Conservation (phyloP, 1,140 invertebrate genomes). For the Aphelenchoides fujianensis region DNA sequence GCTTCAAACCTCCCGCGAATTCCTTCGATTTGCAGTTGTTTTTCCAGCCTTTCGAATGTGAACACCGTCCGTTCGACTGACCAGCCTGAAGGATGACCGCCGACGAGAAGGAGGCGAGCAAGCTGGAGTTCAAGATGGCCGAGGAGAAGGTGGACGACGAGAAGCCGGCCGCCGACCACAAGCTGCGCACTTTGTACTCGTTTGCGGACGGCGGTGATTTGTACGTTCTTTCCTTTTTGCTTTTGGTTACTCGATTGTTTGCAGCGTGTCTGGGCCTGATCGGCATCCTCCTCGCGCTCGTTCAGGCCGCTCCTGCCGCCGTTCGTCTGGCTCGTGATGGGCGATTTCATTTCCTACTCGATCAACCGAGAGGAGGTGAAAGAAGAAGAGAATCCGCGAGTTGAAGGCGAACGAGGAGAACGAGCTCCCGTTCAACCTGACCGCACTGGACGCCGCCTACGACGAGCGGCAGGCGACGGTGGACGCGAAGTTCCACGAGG, state of each 20-base stretch:
- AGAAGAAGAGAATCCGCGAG: background rate
- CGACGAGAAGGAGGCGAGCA: background rate
- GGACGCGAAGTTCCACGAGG: conserved; percentile 45
- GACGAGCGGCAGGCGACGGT: conserved; percentile 33
- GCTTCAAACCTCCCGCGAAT: no score
- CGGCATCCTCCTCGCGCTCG: conserved; percentile 49
- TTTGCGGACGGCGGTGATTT: background rate
- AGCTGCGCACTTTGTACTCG: background rate
- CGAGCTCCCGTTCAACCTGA: conserved; percentile 10
- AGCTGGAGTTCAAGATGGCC: background rate
- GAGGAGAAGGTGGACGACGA: background rate
- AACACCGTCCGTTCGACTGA: no score
- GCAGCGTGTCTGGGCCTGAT: conserved; percentile 41
- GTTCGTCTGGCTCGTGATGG: conserved; percentile 61
- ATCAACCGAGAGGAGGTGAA: conserved; percentile 44
- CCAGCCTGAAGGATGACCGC: background rate
- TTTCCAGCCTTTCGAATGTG: no score
- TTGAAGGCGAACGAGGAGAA: conserved; percentile 49
- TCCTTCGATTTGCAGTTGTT: no score
- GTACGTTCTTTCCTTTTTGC: conserved; percentile 9
- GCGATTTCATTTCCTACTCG: conserved; percentile 53
- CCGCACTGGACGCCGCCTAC: conserved; percentile 21
- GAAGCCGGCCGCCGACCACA: background rate
- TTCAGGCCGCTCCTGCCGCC: conserved; percentile 58
- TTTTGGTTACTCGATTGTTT: background rate